Evolutionary conservation across 1,140 invertebrate genomes (phyloP), one percentile per base, ranked within the genome.

Genomic region (Aphis craccivora): DNA sequence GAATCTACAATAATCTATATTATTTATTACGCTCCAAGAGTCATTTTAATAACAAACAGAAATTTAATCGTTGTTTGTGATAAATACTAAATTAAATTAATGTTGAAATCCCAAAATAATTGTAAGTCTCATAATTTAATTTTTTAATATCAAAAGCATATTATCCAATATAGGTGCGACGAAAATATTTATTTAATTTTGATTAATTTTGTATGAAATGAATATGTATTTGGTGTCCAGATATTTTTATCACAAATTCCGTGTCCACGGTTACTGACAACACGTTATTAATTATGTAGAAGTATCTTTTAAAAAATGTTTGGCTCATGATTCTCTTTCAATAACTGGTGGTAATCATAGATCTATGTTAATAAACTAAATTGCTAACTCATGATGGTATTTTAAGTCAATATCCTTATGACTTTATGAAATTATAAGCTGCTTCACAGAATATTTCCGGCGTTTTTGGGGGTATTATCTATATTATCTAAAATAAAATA

Each of bases 1-100:
- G 60, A 76, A 76, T 76, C 60, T 76, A 76, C n/a, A 18, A 76
- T n/a, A 76, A 76, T 76, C 60, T 76, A 76, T 76, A n/a, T n/a
- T 76, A 76, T 76, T 76, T 76, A 76, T 76, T 76, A 76, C 30
- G n/a, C 14, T 5, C 60, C 30, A 14, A 76, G 4, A 22, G 60
- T n/a, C 14, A 76, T 76, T 76, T 76, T 76, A 76, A 76, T 76
- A 76, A 76, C 5, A 76, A n/a, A 76, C 5, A n/a, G 1, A n/a
- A 76, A 14, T n/a, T 76, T n/a, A n/a, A 20, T 76, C 30, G 14
- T 76, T 35, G 60, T 1, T n/a, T n/a, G 3, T n/a, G 14, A 76
- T n/a, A 6, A 76, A 18, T 76, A 18, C 30, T 1, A n/a, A n/a
- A 76, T 76, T 4, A 5, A 76, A 76, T 76, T 76, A 76, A 76